Evolutionary conservation across 2,113 vertebrate genomes (phyloP), one percentile per base, ranked within the genome.

Genomic region (Anseranas semipalmata): DNA sequence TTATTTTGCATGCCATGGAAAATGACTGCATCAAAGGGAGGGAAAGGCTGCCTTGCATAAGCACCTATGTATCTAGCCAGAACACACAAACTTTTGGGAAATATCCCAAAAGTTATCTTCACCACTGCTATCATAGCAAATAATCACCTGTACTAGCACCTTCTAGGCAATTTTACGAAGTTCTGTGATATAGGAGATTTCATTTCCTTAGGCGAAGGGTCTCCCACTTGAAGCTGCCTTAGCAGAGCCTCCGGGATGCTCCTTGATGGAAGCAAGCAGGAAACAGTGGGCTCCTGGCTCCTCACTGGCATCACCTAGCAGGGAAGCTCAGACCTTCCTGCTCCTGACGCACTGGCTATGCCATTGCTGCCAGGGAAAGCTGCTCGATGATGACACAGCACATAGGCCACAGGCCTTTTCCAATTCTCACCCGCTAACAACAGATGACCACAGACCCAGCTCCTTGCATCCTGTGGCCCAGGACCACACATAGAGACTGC

Each of bases 401-500:
- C 1, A 16, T 0, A 53, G 43, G 39, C 39, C 24, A 67, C 8
- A 33, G 0, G 0, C 24, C 55, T 95, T 63, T 63, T 45, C 27
- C 58, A 15, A 25, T 66, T 41, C 24, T 62, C 70, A 50, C 28
- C 15, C 7, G 15, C 32, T 37, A 25, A 2, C 9, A 37, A 30
- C 15, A 20, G n/a, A 56, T 2, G 3, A 43, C 63, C 46, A n/a
- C 25, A 56, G 33, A 46, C 17, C 37, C 2, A 30, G 15, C 25
- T 21, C 25, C 25, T 45, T 12, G 10, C 84, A 32, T 63, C 21
- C 66, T 59, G 19, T 30, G 33, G 52, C 53, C 39, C 67, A 72
- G 58, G 28, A 65, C 25, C 21, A 24, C 25, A 15, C 32, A 21
- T 14, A 9, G 24, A 43, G 37, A 75, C 46, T 37, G 16, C 1